Percentiles rank a stretch among this genome's conserved stretches.
These are phyloP conservation scores for Dromaius novaehollandiae DNA, from an alignment of 2,113 vertebrate species.

Conservation along the genomic window DNA sequence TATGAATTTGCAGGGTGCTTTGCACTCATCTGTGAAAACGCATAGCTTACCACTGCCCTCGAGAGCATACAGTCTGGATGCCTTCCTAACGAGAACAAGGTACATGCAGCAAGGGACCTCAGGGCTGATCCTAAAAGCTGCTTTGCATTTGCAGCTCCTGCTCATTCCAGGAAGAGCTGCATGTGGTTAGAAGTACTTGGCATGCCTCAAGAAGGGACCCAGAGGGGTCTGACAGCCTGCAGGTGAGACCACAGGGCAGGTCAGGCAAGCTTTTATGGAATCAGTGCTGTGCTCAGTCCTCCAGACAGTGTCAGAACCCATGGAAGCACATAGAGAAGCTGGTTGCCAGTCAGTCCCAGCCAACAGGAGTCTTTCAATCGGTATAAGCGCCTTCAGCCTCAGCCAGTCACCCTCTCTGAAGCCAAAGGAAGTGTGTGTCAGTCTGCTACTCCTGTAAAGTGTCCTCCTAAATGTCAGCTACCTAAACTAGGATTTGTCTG, in stretches of 20 bases:
- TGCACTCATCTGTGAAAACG: accelerated
- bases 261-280: not conserved
- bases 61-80: not conserved
- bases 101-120: accelerated
- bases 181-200: no score
- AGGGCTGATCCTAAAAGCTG: not conserved
- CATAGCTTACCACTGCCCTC: accelerated
- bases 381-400: no score
- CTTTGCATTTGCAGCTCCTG: not conserved
- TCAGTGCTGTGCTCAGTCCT: not conserved
- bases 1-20: not conserved
- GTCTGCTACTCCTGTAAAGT: no score
- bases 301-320: not conserved
- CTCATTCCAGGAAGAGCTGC: not conserved
- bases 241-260: not conserved
- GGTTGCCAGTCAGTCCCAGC: no score
- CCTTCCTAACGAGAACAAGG: not conserved
- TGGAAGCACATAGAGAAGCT: not conserved
- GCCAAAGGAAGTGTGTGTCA: no score
- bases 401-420: no score
- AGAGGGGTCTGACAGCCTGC: not conserved
- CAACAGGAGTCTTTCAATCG: no score
- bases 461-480: no score
- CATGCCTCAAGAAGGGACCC: not conserved
- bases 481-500: not conserved